Percentiles rank a stretch among this genome's conserved stretches.
Evolutionary conservation across 2,888 invertebrate species (phyloP).

Genomic region (Eretmocerus hayati): DNA sequence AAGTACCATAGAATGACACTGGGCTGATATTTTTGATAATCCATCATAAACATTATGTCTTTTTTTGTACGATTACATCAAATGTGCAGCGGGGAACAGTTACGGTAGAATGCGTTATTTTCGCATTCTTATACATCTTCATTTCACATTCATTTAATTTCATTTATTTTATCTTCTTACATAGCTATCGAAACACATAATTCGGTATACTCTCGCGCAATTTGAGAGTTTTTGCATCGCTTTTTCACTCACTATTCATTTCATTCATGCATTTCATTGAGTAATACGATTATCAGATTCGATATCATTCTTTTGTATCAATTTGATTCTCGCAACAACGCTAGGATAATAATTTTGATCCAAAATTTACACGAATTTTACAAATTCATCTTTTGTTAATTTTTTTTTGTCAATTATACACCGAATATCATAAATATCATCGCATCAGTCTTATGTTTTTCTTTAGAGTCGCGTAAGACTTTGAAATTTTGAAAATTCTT

Average conservation of each 20-base stretch:
- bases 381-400: neutral
- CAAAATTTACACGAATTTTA: neutral
- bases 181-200: constrained; percentile 25
- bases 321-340: neutral
- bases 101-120: constrained; percentile 18
- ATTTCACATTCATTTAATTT: constrained; percentile 13
- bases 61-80: constrained; percentile 34
- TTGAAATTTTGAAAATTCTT: constrained; percentile 13
- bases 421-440: no score
- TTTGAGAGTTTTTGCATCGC: constrained; percentile 6
- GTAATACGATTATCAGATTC: constrained; percentile 19
- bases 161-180: constrained; percentile 12
- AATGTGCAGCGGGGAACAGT: constrained; percentile 30
- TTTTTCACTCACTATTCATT: constrained; percentile 8
- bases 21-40: constrained; percentile 39
- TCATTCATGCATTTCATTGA: constrained; percentile 13
- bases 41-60: constrained; percentile 24
- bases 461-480: constrained; percentile 22
- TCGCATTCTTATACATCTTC: constrained; percentile 13
- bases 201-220: constrained; percentile 13
- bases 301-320: constrained; percentile 3
- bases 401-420: no score
- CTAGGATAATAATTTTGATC: neutral
- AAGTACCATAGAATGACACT: constrained; percentile 41
- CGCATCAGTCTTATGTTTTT: constrained; percentile 17